Conservation (phyloP, 1,140 invertebrate genomes). For the Rhynchophorus ferrugineus region DNA sequence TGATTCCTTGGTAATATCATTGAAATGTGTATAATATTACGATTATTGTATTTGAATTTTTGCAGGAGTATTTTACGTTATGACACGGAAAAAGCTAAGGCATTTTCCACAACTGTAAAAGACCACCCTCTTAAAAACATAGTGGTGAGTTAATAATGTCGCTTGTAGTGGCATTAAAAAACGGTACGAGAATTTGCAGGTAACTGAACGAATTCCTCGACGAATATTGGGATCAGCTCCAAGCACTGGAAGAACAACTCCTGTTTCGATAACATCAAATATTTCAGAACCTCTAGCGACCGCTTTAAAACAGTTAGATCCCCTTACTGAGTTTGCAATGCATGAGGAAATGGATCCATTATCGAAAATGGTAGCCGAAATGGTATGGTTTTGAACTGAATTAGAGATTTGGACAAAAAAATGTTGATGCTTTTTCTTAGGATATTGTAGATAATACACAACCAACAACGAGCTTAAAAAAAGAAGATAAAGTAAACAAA, state of each 20-base stretch:
- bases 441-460: constrained; percentile 17
- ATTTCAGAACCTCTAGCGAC: constrained; percentile 51
- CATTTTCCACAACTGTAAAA: not conserved
- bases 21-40: not conserved
- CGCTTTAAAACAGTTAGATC: constrained; percentile 65
- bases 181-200: constrained; percentile 34
- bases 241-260: constrained; percentile 47
- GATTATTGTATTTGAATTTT: not conserved
- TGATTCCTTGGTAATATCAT: not conserved
- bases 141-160: not conserved
- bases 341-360: constrained; percentile 56
- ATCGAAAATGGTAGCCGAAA: constrained; percentile 54
- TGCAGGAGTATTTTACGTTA: not conserved
- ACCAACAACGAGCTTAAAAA: constrained; percentile 1
- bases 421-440: constrained; percentile 9
- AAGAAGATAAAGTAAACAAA: constrained; percentile 27
- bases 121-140: not conserved
- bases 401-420: not conserved
- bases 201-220: constrained; percentile 44
- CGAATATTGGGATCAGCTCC: constrained; percentile 42
- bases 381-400: constrained; percentile 43
- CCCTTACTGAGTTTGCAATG: constrained; percentile 60
- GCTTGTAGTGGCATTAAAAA: not conserved
- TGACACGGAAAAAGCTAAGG: not conserved
- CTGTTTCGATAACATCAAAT: constrained; percentile 41